Percentiles rank a stretch among this genome's conserved stretches.
These are phyloP conservation scores for Pocillopora meandrina DNA, from an alignment of 92 coral and sea anemone genomes.

Conservation along the genomic window DNA sequence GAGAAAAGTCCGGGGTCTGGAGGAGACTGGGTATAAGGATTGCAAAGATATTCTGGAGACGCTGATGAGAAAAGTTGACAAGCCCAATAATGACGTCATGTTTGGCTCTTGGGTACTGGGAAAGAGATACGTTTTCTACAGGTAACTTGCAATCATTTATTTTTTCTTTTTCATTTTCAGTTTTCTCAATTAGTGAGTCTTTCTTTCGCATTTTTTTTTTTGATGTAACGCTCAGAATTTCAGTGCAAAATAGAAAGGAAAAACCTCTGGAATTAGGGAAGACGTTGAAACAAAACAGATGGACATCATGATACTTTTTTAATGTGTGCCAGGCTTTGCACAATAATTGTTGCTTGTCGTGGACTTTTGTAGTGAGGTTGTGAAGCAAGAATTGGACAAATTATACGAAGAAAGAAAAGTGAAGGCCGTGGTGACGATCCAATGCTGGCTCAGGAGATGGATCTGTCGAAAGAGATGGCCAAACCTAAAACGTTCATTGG, in stretches of 20 bases:
- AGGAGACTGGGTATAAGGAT: slow-evolving; percentile 71
- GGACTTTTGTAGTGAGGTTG: slow-evolving; percentile 52
- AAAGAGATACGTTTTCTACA: slow-evolving; percentile 66
- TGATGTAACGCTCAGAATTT: too few relatives aligned
- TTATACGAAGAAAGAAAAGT: slow-evolving; percentile 33
- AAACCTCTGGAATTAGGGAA: too few relatives aligned
- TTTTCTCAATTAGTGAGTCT: neutral
- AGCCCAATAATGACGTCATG: slow-evolving; percentile 50
- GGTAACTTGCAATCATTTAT: slow-evolving; percentile 38
- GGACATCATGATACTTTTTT: too few relatives aligned
- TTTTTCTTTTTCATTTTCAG: neutral
- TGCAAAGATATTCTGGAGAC: slow-evolving; percentile 72
- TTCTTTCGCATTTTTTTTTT: too few relatives aligned
- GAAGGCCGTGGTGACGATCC: slow-evolving; percentile 57
- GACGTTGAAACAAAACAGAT: too few relatives aligned
- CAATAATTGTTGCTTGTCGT: neutral
- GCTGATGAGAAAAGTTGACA: slow-evolving; percentile 44
- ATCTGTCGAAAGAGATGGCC: slow-evolving; percentile 75
- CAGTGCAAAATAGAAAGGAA: too few relatives aligned
- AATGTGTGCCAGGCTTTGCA: too few relatives aligned
- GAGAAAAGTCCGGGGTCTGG: slow-evolving; percentile 46
- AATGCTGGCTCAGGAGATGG: slow-evolving; percentile 74
- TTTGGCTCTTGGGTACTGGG: slow-evolving; percentile 75
- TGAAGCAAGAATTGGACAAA: slow-evolving; percentile 69
- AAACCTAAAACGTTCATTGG: slow-evolving; percentile 70